Conservation (phyloP, 2,797 vertebrate species). For the Sebastes glaucus region DNA sequence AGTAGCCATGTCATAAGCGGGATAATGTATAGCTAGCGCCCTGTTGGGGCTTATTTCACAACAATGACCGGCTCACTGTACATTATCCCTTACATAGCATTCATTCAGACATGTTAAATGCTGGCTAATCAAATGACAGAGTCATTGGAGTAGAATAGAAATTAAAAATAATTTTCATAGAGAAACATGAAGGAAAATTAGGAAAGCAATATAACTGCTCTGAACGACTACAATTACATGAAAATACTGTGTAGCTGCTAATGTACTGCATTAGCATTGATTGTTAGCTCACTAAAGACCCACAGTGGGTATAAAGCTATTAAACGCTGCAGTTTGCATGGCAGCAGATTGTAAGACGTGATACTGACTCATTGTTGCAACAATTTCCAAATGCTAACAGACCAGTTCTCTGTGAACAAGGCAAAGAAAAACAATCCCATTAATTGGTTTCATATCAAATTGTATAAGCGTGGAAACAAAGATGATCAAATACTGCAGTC, state of each 20-base stretch:
- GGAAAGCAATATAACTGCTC: neutral
- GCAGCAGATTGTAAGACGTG: neutral
- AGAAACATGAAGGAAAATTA: constrained; percentile 18
- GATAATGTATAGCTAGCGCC: no score
- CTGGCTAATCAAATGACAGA: constrained; percentile 8
- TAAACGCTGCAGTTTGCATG: constrained; percentile 29
- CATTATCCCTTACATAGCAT: neutral
- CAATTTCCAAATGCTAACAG: constrained; percentile 14
- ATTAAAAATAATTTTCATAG: neutral
- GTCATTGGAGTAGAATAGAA: neutral
- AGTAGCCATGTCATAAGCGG: no score
- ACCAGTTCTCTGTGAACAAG: constrained; percentile 25
- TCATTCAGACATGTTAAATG: neutral
- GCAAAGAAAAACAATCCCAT: constrained; percentile 9
- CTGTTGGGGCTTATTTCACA: no score
- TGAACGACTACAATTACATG: constrained; percentile 26
- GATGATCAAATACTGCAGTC: constrained; percentile 37
- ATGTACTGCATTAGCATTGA: constrained; percentile 37
- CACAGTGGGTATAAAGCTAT: constrained; percentile 12
- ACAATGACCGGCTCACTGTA: neutral
- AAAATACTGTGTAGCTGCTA: constrained; percentile 3
- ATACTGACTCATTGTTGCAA: neutral
- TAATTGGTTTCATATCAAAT: constrained; percentile 45
- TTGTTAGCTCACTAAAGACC: constrained; percentile 47
- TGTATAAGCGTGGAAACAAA: constrained; percentile 25